Base-by-base conservation (phyloP, 2,888 invertebrate genomes). In the Aphidius colemani region DNA sequence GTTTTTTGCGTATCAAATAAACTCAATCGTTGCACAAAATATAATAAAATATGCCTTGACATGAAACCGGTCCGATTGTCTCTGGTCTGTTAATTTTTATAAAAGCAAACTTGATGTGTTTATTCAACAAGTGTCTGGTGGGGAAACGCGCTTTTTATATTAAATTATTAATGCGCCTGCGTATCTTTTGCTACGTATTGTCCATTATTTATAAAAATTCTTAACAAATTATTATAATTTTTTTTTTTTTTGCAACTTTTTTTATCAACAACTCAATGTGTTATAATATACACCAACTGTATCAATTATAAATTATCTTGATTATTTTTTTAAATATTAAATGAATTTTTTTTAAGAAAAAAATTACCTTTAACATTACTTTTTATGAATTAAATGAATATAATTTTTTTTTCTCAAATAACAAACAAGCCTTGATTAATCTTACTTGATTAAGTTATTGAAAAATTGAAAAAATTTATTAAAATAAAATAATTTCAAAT, bases 21-120 rank as follows among this genome's bases (percentile, higher is more conserved):
- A 59, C 45, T 39, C 7, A 53, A 43, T 39, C 30, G 43, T 45
- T 49, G 43, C n/a, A 51, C 30, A 18, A 44, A 49, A 45, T 46
- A 46, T 44, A 53, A 59, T 8, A 48, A 53, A 63, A 56, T 18
- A 60, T 49, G 55, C 18, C 64, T 66, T 48, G 66, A 49, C 68
- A 58, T 66, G 57, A 55, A 48, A 65, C 60, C 60, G 65, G 61
- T 63, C 65, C 58, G 64, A 53, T 66, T 65, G 61, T 68, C 67
- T 69, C 65, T 66, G 63, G 30, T 51, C 50, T 64, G 65, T 59
- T 62, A 30, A 30, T 30, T 30, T 64, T 63, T 44, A 59, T 48
- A 53, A 69, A 66, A 30, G 30, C 30, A 30, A 30, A 63, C 61
- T 63, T 61, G n/a, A 62, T 66, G 67, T 61, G 58, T 61, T 58